A percentile compares a stretch with the other conserved stretches of the same genome.
These are phyloP conservation scores for Nicator chloris DNA, from an alignment of 2,113 vertebrate genomes.

Conservation along the genomic window DNA sequence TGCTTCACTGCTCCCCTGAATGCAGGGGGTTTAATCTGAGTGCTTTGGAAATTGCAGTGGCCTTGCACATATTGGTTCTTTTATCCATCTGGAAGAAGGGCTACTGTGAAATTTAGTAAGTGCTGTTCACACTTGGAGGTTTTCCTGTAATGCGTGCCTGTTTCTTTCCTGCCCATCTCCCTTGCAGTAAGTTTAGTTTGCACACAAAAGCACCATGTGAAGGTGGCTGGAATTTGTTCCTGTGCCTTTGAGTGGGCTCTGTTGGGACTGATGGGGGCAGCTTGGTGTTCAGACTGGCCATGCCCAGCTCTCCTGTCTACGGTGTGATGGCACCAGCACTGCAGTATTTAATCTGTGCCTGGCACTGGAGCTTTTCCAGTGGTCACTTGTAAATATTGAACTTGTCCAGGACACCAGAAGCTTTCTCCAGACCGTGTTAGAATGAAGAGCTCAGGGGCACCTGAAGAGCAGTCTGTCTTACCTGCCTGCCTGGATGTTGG, in stretches of 20 bases:
- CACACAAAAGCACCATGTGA: background rate
- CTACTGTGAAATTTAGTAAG: conserved; percentile 25
- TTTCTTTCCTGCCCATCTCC: background rate
- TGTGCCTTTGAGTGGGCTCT: background rate
- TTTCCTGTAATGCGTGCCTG: background rate
- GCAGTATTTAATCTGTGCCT: background rate
- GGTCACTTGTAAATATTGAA: background rate
- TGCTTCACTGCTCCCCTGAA: conserved; percentile 30
- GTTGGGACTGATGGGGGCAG: background rate
- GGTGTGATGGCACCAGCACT: background rate
- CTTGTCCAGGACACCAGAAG: background rate
- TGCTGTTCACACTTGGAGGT: background rate
- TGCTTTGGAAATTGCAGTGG: conserved; percentile 35
- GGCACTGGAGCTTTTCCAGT: background rate
- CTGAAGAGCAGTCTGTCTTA: background rate
- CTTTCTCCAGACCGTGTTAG: background rate
- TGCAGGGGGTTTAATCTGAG: conserved; percentile 13
- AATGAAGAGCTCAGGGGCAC: background rate
- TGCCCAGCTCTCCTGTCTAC: background rate
- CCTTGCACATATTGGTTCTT: conserved; percentile 16
- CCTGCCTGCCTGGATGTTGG: background rate
- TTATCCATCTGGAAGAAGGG: conserved; percentile 24
- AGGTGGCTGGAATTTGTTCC: background rate
- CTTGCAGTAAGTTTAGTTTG: background rate
- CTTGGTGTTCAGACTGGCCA: background rate